Percentiles rank a stretch among this genome's conserved stretches.
Conservation (phyloP, 2,797 vertebrate genomes). For the Lophura swinhoii region DNA sequence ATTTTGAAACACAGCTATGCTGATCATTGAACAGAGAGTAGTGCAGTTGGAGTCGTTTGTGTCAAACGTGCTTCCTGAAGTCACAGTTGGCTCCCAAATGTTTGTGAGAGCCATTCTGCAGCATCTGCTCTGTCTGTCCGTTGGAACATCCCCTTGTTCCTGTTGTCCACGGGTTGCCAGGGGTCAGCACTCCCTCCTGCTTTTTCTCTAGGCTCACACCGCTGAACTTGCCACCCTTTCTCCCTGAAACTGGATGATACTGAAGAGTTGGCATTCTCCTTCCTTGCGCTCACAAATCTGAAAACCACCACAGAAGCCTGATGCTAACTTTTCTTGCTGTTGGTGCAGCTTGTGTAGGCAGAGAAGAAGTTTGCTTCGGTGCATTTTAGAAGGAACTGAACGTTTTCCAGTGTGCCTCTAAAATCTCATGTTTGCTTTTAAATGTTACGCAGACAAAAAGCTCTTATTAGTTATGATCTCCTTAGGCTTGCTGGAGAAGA, state of each 20-base stretch:
- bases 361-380: background rate
- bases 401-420: background rate
- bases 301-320: background rate
- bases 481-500: background rate
- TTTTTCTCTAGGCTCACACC: background rate
- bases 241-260: background rate
- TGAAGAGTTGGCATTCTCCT: background rate
- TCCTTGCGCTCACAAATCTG: background rate
- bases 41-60: background rate
- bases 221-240: background rate
- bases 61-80: background rate
- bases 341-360: background rate
- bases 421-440: background rate
- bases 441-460: background rate
- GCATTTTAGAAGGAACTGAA: background rate
- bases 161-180: background rate
- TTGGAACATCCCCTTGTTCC: background rate
- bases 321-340: background rate
- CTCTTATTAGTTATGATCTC: slow-evolving; percentile 2
- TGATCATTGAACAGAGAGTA: background rate
- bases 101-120: background rate
- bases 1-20: background rate
- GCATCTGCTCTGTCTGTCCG: background rate
- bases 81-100: background rate
- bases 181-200: background rate